Evolutionary conservation across 2,113 vertebrate species (phyloP), one percentile per base, ranked within the genome.

Genomic region (Hylia prasina): DNA sequence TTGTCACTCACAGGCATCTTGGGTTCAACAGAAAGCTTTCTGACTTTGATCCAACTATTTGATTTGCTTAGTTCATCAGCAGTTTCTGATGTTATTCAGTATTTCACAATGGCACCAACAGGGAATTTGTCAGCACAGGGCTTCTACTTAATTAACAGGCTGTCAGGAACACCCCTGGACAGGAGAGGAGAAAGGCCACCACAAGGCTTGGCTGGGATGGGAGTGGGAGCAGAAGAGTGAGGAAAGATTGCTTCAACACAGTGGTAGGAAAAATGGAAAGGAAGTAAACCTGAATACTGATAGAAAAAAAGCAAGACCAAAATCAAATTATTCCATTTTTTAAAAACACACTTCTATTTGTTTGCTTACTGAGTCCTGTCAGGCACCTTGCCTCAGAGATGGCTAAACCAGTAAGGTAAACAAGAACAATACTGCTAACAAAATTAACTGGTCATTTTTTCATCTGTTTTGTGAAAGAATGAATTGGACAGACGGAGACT

Each of bases 31-130:
- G 61, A 80, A 80, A 93, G 27, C 53, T 90, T 90, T 96, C 83
- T 96, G 77, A 91, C 39, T 94, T 88, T 51, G 61, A 88, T 92
- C 89, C 93, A 96, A 61, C 63, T 92, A 78, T 94, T 95, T 96
- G 69, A 76, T 94, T 95, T 96, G 69, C 88, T 83, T 81, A 84
- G 86, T 93, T 92, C 65, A 86, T 71, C 23, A n/a, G 73, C 73
- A 90, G 54, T 33, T 40, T 94, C 70, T 95, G 42, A 73, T 93
- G 60, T 69, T 96, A 88, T 53, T 96, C 91, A 69, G 12, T 82
- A 77, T 96, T 97, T 96, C 94, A 96, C 93, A 94, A 81, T 58
- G 60, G 40, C 63, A 87, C 61, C 1, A 7, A 51, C 82, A 81
- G 73, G 64, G 69, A 82, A 93, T 88, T 82, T 70, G 82, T 91